Evolutionary conservation across 1,140 invertebrate genomes (phyloP).

Genomic region (Ectropis grisescens): DNA sequence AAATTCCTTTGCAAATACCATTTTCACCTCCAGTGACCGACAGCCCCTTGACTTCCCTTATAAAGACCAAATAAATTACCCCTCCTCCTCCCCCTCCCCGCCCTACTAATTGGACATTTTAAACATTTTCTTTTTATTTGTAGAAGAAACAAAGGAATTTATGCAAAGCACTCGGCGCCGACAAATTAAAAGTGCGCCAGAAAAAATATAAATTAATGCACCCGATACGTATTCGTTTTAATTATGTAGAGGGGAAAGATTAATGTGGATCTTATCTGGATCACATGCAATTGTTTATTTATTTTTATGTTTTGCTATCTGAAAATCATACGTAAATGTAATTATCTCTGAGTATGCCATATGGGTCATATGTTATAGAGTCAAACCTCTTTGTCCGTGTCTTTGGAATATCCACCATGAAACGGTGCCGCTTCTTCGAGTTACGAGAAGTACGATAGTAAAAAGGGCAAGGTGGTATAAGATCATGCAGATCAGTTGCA

Average conservation of each 20-base stretch:
- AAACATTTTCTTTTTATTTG: constrained; percentile 24
- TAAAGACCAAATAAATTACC: constrained; percentile 55
- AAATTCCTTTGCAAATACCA: neutral
- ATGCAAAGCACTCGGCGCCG: constrained; percentile 52
- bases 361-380: too few relatives aligned
- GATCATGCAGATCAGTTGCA: too few relatives aligned
- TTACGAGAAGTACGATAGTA: too few relatives aligned
- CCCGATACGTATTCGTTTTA: constrained; percentile 49
- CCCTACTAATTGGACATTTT: constrained; percentile 47
- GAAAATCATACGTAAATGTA: too few relatives aligned
- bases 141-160: constrained; percentile 39
- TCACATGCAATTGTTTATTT: too few relatives aligned
- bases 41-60: constrained; percentile 31
- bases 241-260: constrained; percentile 28
- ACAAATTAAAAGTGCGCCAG: constrained; percentile 57
- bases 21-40: constrained; percentile 10
- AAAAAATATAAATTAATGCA: constrained; percentile 58
- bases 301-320: too few relatives aligned
- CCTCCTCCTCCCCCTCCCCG: too few relatives aligned
- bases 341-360: too few relatives aligned
- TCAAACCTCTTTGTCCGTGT: too few relatives aligned
- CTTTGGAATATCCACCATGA: too few relatives aligned
- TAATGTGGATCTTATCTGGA: constrained; percentile 25
- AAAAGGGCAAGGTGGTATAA: too few relatives aligned
- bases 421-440: too few relatives aligned